Conservation (phyloP, 2,888 invertebrate species). For the Agrypnus murinus region DNA sequence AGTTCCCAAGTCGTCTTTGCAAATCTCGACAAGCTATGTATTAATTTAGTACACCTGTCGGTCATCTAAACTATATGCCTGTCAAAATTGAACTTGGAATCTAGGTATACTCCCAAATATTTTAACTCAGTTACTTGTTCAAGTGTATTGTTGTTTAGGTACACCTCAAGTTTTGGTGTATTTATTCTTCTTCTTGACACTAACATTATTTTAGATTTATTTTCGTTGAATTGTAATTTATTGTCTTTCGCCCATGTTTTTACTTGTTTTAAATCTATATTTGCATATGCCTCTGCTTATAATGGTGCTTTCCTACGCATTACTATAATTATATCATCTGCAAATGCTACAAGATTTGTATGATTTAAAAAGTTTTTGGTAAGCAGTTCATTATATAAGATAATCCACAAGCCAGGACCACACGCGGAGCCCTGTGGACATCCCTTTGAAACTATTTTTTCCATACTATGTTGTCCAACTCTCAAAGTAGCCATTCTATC, state of each 20-base stretch:
- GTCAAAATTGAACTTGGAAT: too few species aligned
- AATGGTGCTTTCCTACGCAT: background rate
- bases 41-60: too few species aligned
- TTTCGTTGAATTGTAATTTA: conserved; percentile 13
- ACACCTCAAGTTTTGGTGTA: too few species aligned
- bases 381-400: conserved; percentile 16
- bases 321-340: conserved; percentile 1
- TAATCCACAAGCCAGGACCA: conserved; percentile 26
- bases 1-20: too few species aligned
- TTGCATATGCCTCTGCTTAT: conserved; percentile 4
- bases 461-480: background rate
- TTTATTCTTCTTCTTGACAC: conserved; percentile 22
- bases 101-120: too few species aligned
- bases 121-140: too few species aligned
- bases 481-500: conserved; percentile 10
- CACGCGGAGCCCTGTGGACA: conserved; percentile 21
- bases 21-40: too few species aligned
- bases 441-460: conserved; percentile 10
- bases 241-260: too few species aligned
- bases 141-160: too few species aligned
- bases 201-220: conserved; percentile 27
- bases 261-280: conserved; percentile 23
- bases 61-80: too few species aligned
- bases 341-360: too few species aligned
- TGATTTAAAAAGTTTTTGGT: too few species aligned